phyloP scores from a whole-genome alignment of 2,888 invertebrate genomes.

The Himalopsyche anomala region DNA sequence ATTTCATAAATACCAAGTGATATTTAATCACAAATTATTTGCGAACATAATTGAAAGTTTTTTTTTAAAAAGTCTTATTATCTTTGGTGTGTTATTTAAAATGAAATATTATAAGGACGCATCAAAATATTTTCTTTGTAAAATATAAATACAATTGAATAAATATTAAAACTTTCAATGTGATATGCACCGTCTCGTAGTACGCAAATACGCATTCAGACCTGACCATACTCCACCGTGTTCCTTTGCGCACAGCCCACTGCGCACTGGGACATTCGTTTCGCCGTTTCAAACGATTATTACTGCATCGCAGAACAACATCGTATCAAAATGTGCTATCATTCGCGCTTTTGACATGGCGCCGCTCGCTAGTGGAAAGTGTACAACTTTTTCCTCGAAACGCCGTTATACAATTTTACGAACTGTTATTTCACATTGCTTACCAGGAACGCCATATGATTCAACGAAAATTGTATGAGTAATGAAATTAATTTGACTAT shows the following conservation, averaged over 20 bases:
- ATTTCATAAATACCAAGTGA: too few relatives aligned
- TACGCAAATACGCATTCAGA: slow-evolving; percentile 55
- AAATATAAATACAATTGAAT: not conserved
- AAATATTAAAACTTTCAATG: slow-evolving; percentile 11
- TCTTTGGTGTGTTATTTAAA: too few relatives aligned
- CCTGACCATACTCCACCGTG: slow-evolving; percentile 55
- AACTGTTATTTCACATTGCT: slow-evolving; percentile 16
- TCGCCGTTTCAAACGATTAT: slow-evolving; percentile 51
- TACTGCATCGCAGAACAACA: slow-evolving; percentile 21
- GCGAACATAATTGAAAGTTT: too few relatives aligned
- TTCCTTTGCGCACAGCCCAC: slow-evolving; percentile 57
- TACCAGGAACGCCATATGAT: not conserved
- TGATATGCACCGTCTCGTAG: slow-evolving; percentile 44
- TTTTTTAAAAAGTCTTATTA: too few relatives aligned
- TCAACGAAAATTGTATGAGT: slow-evolving; percentile 16
- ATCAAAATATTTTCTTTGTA: too few relatives aligned
- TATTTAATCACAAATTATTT: too few relatives aligned
- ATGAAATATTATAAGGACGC: too few relatives aligned
- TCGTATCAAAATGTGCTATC: slow-evolving; percentile 30
- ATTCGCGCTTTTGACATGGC: slow-evolving; percentile 23
- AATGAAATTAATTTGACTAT: not conserved
- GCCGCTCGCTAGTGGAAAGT: not conserved
- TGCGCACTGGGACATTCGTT: slow-evolving; percentile 51
- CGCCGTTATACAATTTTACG: slow-evolving; percentile 29
- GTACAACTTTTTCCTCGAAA: not conserved